Evolutionary conservation across 2,888 invertebrate species (phyloP).

Genomic region (Pomacea canaliculata): DNA sequence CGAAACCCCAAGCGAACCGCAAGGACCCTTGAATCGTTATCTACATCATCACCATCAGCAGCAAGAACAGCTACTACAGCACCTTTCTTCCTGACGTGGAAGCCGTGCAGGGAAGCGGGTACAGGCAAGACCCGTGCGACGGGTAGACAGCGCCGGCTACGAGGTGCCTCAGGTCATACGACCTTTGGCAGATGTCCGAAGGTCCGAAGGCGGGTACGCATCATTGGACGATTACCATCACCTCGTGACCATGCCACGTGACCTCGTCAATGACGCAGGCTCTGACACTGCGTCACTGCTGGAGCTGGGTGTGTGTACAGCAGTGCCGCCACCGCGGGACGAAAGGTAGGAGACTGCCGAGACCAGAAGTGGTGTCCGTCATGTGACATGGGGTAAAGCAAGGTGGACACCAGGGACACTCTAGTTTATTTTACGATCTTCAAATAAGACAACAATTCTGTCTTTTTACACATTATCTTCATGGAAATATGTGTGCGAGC

Average conservation of each 20-base stretch:
- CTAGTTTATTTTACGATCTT: too few relatives aligned
- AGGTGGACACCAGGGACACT: not conserved
- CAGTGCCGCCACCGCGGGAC: not conserved
- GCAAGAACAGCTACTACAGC: too few relatives aligned
- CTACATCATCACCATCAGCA: too few relatives aligned
- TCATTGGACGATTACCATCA: not conserved
- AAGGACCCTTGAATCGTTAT: too few relatives aligned
- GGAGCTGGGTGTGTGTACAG: constrained; percentile 2
- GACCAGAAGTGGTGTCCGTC: not conserved
- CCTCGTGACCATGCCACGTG: not conserved
- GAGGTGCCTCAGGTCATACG: constrained; percentile 8
- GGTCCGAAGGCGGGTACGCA: not conserved
- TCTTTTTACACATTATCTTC: too few relatives aligned
- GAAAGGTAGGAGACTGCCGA: not conserved
- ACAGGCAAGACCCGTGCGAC: not conserved
- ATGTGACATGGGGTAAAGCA: not conserved
- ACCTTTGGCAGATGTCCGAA: not conserved
- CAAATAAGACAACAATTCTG: too few relatives aligned
- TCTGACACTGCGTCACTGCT: constrained; percentile 1
- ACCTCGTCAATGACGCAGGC: constrained; percentile 9
- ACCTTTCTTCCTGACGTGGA: too few relatives aligned
- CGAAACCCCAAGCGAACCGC: too few relatives aligned
- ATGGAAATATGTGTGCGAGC: too few relatives aligned
- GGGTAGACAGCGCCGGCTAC: constrained; percentile 23
- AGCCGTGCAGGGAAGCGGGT: too few relatives aligned